These are phyloP conservation scores for Hycleus phaleratus DNA, from an alignment of 1,140 invertebrate species.

Conservation along the genomic window DNA sequence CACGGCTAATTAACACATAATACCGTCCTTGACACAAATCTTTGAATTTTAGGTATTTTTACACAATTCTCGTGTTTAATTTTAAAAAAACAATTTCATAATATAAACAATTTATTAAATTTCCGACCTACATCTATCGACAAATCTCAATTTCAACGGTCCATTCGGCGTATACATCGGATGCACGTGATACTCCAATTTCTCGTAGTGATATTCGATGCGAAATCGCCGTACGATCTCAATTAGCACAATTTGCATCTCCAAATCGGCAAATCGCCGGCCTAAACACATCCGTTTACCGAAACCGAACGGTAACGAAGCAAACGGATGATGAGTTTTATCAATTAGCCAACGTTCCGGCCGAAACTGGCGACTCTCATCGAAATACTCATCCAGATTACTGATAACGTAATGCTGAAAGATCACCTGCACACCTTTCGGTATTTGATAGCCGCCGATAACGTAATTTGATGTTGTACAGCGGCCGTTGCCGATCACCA, in stretches of 20 bases:
- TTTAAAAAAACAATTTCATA: neutral
- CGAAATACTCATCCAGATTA: conserved; percentile 73
- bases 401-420: conserved; percentile 76
- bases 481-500: conserved; percentile 82
- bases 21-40: no score
- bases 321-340: conserved; percentile 50
- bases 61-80: no score
- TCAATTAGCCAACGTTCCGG: conserved; percentile 73
- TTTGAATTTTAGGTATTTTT: no score
- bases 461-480: conserved; percentile 71
- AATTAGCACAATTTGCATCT: conserved; percentile 59
- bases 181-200: conserved; percentile 60
- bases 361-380: conserved; percentile 58
- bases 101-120: neutral
- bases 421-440: conserved; percentile 81
- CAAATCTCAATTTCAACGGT: conserved; percentile 52
- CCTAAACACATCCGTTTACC: conserved; percentile 70
- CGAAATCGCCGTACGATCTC: conserved; percentile 61
- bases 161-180: conserved; percentile 70
- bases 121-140: conserved; percentile 11
- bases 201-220: conserved; percentile 56
- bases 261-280: conserved; percentile 63
- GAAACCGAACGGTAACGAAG: conserved; percentile 65
- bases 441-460: conserved; percentile 80
- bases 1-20: no score